Percentiles rank a stretch among this genome's conserved stretches.
Evolutionary conservation across 2,888 invertebrate genomes (phyloP).

Genomic region (Sphinx pinastri): DNA sequence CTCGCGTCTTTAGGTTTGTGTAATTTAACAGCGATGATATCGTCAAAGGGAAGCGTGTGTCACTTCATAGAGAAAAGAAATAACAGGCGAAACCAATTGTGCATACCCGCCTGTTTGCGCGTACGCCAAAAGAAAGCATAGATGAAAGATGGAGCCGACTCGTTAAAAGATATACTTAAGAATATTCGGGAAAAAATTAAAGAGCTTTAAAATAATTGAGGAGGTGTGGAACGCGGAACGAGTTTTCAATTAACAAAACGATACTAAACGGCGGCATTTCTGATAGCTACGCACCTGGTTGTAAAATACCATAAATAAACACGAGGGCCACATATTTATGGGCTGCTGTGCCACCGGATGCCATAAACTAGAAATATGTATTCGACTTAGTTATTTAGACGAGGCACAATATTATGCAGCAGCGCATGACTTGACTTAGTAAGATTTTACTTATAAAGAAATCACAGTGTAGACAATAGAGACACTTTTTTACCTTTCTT

Average conservation of each 20-base stretch:
- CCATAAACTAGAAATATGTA: neutral
- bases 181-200: neutral
- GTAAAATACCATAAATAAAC: neutral
- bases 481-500: neutral
- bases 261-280: neutral
- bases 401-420: conserved; percentile 7
- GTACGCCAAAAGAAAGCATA: conserved; percentile 6
- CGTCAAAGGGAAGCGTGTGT: neutral
- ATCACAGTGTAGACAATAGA: neutral
- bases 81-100: neutral
- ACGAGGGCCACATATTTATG: neutral
- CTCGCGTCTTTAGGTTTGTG: neutral
- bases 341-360: neutral
- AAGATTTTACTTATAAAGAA: neutral
- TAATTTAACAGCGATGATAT: neutral
- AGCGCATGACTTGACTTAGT: neutral
- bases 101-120: neutral
- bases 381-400: neutral
- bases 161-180: neutral
- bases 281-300: neutral
- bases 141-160: neutral
- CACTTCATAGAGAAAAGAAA: neutral
- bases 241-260: conserved; percentile 1
- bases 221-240: neutral
- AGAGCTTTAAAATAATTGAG: neutral